A percentile compares a stretch with the other conserved stretches of the same genome.
Conservation (phyloP, 2,113 vertebrate genomes). For the Dasyornis broadbenti region DNA sequence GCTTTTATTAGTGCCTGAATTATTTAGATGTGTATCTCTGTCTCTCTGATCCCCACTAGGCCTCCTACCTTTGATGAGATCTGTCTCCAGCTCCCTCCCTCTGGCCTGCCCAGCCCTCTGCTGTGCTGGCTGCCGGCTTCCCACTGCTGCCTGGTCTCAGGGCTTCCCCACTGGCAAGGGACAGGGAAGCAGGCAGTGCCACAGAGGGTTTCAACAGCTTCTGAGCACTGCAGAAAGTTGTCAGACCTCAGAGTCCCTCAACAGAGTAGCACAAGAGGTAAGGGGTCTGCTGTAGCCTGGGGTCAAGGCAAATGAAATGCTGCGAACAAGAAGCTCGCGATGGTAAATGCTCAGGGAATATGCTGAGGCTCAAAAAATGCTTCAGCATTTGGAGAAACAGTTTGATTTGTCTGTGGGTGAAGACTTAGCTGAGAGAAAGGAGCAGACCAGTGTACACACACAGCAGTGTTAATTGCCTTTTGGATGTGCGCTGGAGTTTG, state of each 20-base stretch:
- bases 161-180: background rate
- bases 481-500: background rate
- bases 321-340: background rate
- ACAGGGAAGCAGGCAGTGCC: background rate
- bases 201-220: background rate
- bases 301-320: background rate
- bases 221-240: slow-evolving; percentile 1
- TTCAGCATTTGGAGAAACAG: background rate
- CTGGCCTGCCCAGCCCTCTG: background rate
- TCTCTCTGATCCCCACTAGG: background rate
- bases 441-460: background rate
- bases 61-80: slow-evolving; percentile 21
- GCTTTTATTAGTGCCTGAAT: slow-evolving; percentile 14
- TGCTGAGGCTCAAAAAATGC: background rate
- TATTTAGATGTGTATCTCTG: slow-evolving; percentile 31
- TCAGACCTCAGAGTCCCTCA: background rate
- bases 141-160: background rate
- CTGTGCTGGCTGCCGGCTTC: background rate
- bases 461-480: background rate
- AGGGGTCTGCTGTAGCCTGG: background rate
- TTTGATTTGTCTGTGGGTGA: background rate
- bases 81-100: background rate
- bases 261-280: slow-evolving; percentile 43
- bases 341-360: background rate
- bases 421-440: background rate